Evolutionary conservation across 2,888 invertebrate genomes (phyloP), one percentile per base, ranked within the genome.

Genomic region (Deilephila porcellus): DNA sequence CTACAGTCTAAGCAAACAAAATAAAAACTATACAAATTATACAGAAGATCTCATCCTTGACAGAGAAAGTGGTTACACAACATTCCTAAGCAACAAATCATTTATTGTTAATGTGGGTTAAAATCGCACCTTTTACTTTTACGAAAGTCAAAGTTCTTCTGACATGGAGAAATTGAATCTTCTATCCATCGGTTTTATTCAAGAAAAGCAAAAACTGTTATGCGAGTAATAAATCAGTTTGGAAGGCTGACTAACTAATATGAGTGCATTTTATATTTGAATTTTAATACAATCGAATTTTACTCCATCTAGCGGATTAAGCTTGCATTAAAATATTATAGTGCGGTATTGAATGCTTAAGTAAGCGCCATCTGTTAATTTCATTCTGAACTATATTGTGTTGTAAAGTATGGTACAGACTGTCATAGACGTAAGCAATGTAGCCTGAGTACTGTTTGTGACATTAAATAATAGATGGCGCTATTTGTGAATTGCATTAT

Each of bases 301-400:
- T 45, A 29, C 20, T 19, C 60, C 60, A 71, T 71, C 71, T 60
- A 60, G 60, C 37, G 29, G 19, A 37, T 14, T 19, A 60, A 17
- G 0, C 0, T 20, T n/a, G 14, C 20, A 45, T 37, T 71, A 71
- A 45, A 52, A 25, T 25, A 19, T 19, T 4, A 14, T 45, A 6
- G 25, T 25, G 25, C 45, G 5, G 11, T 67, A 25, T 25, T 52
- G 0, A 53, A 53, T 53, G 4, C 52, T 45, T 1, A 17, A 3
- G 19, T 6, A 2, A 67, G 52, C 67, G 67, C 45, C 67, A 67
- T 52, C 52, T 67, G 8, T 63, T 7, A 29, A 11, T 52, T 17
- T 3, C 5, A 0, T 20, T 0, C 6, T 5, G 25, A 45, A 52
- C 45, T 52, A 52, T 6, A 4, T 52, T 45, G 11, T 45, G 11